Conservation (phyloP, 2,113 vertebrate species). For the Amblyopsis rosae region DNA sequence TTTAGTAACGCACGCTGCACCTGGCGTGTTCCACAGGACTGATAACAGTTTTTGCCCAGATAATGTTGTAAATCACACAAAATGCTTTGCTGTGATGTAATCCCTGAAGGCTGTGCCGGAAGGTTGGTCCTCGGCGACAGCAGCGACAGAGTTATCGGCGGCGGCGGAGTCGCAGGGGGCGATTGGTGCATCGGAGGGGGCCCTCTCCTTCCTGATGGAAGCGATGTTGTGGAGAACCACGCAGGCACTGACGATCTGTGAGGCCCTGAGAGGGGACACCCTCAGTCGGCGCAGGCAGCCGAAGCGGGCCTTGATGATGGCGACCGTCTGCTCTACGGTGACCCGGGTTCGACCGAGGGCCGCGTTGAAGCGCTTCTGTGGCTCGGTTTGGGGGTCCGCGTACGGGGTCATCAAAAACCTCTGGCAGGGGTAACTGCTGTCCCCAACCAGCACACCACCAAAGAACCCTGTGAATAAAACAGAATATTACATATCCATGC, state of each 20-base stretch:
- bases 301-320: background rate
- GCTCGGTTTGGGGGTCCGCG: background rate
- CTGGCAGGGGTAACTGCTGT: background rate
- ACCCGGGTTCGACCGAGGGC: background rate
- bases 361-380: background rate
- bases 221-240: background rate
- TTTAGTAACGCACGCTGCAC: no score
- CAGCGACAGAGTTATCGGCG: no score
- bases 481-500: background rate
- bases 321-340: background rate
- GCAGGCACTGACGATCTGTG: background rate
- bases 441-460: background rate
- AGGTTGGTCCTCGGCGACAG: no score
- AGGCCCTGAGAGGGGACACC: background rate
- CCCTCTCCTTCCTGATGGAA: background rate
- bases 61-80: no score
- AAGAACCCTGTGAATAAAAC: constrained; percentile 7
- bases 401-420: background rate
- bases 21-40: no score
- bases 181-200: background rate
- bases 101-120: no score
- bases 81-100: no score
- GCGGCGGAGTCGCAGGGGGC: constrained; percentile 15
- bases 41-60: no score
- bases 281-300: background rate